Evolutionary conservation across 1,140 invertebrate species (phyloP).

Genomic region (Penaeus chinensis): DNA sequence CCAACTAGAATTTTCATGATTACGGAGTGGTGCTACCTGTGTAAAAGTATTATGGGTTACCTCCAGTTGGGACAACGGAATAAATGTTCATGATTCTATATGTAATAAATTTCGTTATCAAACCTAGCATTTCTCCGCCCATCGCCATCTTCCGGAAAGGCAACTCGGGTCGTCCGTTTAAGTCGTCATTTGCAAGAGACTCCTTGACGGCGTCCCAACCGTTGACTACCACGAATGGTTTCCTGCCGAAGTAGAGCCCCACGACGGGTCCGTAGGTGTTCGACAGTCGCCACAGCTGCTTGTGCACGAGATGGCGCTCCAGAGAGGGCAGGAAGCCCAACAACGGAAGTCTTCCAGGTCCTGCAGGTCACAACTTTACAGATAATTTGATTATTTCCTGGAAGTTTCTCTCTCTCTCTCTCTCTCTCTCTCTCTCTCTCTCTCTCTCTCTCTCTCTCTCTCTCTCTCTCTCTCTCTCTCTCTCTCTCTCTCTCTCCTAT

Average conservation of each 20-base stretch:
- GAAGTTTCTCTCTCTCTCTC: neutral
- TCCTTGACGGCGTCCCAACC: slow-evolving; percentile 50
- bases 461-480: slow-evolving; percentile 20
- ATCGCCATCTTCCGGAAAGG: neutral
- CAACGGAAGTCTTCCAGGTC: slow-evolving; percentile 28
- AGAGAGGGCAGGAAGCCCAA: slow-evolving; percentile 17
- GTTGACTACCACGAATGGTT: slow-evolving; percentile 30
- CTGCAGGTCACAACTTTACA: neutral
- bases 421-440: neutral
- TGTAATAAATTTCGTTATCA: neutral
- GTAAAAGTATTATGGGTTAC: neutral
- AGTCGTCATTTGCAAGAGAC: slow-evolving; percentile 30
- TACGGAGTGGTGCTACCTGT: neutral
- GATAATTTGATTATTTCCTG: neutral
- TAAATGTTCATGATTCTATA: neutral
- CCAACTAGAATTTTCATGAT: neutral
- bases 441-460: neutral
- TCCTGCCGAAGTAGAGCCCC: slow-evolving; percentile 14
- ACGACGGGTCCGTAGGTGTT: slow-evolving; percentile 31
- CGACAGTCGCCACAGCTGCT: slow-evolving; percentile 32
- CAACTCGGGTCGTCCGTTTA: slow-evolving; percentile 19
- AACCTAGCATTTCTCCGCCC: neutral
- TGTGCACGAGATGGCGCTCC: slow-evolving; percentile 13
- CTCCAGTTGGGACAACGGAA: neutral
- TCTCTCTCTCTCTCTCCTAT: slow-evolving; percentile 17